Evolutionary conservation across 23 tunicate species (phyloP).

Genomic region (Phallusia fumigata): DNA sequence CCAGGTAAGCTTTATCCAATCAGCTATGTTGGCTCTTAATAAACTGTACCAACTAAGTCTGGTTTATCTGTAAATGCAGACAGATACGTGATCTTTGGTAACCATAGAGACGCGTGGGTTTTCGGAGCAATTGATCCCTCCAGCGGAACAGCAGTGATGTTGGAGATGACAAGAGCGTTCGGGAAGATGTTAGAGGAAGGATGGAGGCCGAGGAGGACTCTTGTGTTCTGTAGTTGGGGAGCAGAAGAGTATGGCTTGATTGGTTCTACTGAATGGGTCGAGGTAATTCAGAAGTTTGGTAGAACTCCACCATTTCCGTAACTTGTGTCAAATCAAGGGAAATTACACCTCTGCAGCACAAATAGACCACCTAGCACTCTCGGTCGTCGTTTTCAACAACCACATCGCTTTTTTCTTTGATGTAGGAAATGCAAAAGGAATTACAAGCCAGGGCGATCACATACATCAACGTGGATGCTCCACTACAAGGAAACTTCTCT

Average conservation of each 20-base stretch:
- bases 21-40: neutral
- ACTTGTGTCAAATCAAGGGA: neutral
- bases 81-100: conserved; percentile 59
- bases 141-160: conserved; percentile 55
- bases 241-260: conserved; percentile 74
- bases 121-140: conserved; percentile 83
- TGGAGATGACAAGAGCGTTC: conserved; percentile 60
- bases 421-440: conserved; percentile 63
- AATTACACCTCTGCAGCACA: too few relatives aligned
- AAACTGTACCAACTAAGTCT: too few relatives aligned
- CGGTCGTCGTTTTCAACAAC: too few relatives aligned
- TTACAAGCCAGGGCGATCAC: conserved; percentile 55
- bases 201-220: conserved; percentile 67
- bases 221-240: conserved; percentile 79
- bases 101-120: conserved; percentile 87
- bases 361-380: too few relatives aligned
- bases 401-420: neutral
- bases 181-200: conserved; percentile 62
- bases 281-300: conserved; percentile 37
- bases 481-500: conserved; percentile 59
- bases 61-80: conserved; percentile 15
- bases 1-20: conserved; percentile 19
- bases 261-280: conserved; percentile 84
- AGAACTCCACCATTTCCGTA: too few relatives aligned
- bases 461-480: conserved; percentile 62